A percentile compares a stretch with the other conserved stretches of the same genome.
phyloP scores from a whole-genome alignment of 1,140 invertebrate genomes.

The Ceratosolen solmsi region DNA sequence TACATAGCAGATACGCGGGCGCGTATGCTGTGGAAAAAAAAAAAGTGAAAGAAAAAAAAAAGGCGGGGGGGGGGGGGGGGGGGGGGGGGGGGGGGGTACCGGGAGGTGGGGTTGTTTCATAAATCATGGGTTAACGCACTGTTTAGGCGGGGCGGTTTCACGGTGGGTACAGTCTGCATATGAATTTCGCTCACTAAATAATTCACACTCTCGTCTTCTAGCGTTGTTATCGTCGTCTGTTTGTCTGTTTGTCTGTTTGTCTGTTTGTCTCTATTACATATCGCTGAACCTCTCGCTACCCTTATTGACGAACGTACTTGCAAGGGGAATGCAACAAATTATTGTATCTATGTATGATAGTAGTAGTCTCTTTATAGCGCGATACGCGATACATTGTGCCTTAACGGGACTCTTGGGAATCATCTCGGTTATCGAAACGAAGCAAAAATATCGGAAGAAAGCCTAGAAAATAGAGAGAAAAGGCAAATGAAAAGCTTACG shows the following conservation, averaged over 20 bases:
- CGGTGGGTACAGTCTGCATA: constrained; percentile 72
- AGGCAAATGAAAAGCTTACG: too few species aligned
- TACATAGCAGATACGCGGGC: background rate
- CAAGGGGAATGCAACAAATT: constrained; percentile 60
- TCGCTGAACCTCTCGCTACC: background rate
- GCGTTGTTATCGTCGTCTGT: constrained; percentile 43
- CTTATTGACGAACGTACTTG: background rate
- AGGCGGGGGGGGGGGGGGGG: too few species aligned
- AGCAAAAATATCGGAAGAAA: background rate
- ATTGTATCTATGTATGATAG: constrained; percentile 57
- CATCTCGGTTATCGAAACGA: background rate
- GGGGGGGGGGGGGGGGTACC: too few species aligned
- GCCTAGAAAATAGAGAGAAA: background rate
- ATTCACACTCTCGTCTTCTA: constrained; percentile 59
- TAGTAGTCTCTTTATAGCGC: background rate
- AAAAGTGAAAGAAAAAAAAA: constrained; percentile 34
- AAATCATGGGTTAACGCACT: constrained; percentile 73
- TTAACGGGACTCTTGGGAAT: constrained; percentile 8
- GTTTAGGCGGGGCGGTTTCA: constrained; percentile 74
- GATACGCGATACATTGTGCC: background rate
- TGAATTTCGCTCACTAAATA: constrained; percentile 69
- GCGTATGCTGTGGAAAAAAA: background rate
- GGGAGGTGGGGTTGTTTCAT: constrained; percentile 59
- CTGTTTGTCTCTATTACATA: background rate
- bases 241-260: constrained; percentile 38